Base-by-base conservation (phyloP, 2,113 vertebrate species). In the Phalacrocorax brasilianus region DNA sequence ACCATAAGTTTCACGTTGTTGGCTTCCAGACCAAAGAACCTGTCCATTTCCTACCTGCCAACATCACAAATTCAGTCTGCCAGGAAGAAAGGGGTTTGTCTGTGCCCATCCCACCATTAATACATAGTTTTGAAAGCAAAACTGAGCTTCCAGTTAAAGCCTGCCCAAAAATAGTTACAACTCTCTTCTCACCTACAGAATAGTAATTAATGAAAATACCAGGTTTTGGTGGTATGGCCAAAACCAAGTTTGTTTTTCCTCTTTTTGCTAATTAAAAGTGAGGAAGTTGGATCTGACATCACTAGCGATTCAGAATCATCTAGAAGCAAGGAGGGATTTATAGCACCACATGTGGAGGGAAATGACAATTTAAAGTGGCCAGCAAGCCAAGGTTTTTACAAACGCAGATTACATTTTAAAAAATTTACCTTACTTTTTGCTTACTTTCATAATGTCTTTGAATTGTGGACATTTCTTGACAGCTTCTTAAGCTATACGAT, bases 381-480 rank as follows among this genome's bases (percentile, higher is more conserved):
- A 23, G 76, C 26, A 50, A 70, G 7, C 12, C 58, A 70, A 71
- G 12, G 17, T 32, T 88, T 95, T 91, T 70, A 45, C 1, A 0
- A 82, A 40, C 83, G 68, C 62, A 61, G 14, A 63, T 81, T 91
- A 33, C 14, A 40, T 79, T 66, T 11, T 5, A 9, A 80, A 44
- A 65, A 77, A 50, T 0, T 11, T 11, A 32, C 5, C 17, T 70
- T 76, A 27, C 33, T 61, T 96, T 73, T 82, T 70, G 9, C 66
- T 88, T 91, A 28, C 24, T 73, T 93, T 42, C 3, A 3, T 61
- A 59, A 49, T 44, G 22, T 49, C 62, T 91, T 77, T 66, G 47
- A 80, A 91, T 58, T 55, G 14, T 73, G 26, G 45, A 55, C 7
- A 32, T 88, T 88, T 89, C 56, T 88, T 94, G 88, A 59, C 71